Conservation (phyloP, 2,797 vertebrate species). For the Enteromius thamalakanensis region DNA sequence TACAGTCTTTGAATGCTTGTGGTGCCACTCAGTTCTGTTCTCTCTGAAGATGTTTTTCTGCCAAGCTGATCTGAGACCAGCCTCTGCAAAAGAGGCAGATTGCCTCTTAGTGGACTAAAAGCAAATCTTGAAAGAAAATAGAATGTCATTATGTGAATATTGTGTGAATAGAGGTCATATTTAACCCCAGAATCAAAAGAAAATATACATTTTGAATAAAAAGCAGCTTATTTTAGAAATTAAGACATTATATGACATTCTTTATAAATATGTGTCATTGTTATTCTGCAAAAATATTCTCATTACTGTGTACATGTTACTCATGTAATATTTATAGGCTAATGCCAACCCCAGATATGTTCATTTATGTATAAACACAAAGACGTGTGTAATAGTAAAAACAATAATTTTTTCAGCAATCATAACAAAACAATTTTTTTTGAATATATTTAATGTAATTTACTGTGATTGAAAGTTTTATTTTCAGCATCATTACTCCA, state of each 20-base stretch:
- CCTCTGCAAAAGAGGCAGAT: background rate
- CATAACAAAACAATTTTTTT: background rate
- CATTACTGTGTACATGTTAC: background rate
- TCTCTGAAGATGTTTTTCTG: background rate
- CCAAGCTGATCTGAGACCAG: conserved; percentile 18
- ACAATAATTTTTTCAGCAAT: background rate
- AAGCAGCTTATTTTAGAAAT: background rate
- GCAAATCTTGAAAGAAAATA: background rate
- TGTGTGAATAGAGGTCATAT: background rate
- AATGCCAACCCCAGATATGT: background rate
- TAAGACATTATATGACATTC: background rate
- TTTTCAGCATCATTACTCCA: background rate
- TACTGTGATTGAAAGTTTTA: background rate
- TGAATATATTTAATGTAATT: background rate
- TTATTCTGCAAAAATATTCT: background rate
- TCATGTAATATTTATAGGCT: too few species aligned
- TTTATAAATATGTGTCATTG: background rate
- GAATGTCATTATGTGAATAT: background rate
- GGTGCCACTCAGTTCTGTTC: background rate
- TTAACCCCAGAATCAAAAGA: background rate
- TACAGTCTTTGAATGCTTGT: background rate
- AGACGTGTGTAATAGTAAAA: background rate
- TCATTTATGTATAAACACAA: background rate
- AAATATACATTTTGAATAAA: background rate
- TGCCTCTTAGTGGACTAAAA: background rate